Evolutionary conservation across 2,797 vertebrate genomes (phyloP), one percentile per base, ranked within the genome.

Genomic region (Myripristis jacobus): DNA sequence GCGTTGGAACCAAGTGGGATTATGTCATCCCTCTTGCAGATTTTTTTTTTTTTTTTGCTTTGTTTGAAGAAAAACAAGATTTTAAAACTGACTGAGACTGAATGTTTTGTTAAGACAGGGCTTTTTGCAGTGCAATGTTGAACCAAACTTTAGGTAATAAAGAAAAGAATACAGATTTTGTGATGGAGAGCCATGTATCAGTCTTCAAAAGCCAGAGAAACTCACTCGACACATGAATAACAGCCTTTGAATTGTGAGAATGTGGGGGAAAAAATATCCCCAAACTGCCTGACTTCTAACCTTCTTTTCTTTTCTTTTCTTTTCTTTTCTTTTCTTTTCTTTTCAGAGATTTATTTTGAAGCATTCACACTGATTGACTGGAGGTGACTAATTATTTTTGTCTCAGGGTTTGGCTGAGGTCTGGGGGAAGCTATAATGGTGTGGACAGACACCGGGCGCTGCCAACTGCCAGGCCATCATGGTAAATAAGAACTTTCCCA

Each of bases 361-460:
- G 10, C 2, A 22, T n/a, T 48, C 15, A 18, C 2, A 2, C 12
- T 48, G 61, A 60, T 54, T 64, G 69, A 66, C 60, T 9, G 22
- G 21, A 8, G 41, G 10, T 51, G 51, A 46, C 22, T 67, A 60
- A 80, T 79, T 73, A 80, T n/a, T 11, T 51, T 22, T 13, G 27
- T 41, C 12, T 46, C 27, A 38, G 4, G 0, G 22, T 56, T 51
- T 6, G 57, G 48, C 44, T 4, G 29, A 68, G 18, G 63, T 66
- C 24, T 18, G 68, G 70, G 10, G 19, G 19, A 70, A n/a, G 48
- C 46, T 5, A 47, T 68, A 66, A 71, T 73, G 73, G 78, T 71
- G 74, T 24, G 59, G 47, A 27, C 51, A 62, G 52, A 70, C 64
- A 27, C 56, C 41, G 0, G 52, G 63, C 52, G 46, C 61, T 41